Base-by-base conservation (phyloP, 2,113 vertebrate species). In the Neotoma lepida region DNA sequence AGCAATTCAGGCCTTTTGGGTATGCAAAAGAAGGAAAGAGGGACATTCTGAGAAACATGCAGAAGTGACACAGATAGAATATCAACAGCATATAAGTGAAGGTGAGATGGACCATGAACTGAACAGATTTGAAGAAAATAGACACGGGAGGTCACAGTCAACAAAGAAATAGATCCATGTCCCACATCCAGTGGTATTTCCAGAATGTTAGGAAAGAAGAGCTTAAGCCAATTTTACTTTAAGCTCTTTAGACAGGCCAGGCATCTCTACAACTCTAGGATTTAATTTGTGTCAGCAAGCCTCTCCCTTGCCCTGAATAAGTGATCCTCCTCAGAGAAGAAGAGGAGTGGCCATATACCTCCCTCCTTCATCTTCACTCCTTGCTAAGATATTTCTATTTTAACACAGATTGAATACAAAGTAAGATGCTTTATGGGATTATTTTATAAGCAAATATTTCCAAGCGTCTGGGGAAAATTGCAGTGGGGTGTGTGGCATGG, bases 311-410 rank as follows among this genome's bases (percentile, higher is more conserved):
- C 6, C 28, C 56, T 85, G 12, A 22, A 26, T 28, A 3, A 70
- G 35, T n/a, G 35, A 61, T 22, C 1, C 20, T 51, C 33, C 51
- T 22, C 6, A 13, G 70, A 12, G 9, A 66, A 70, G 17, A 20
- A 61, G 24, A 10, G 1, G 35, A 28, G 26, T 4, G 24, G 39
- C 82, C 6, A 51, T 0, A 3, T 0, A 4, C 8, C 20, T 49
- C 1, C 33, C 6, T 54, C 61, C 4, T 14, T 5, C 4, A 17
- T 54, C 39, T 80, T 22, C 18, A 82, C 5, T 89, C 51, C 24
- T 85, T 89, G 28, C 9, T 91, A 30, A 86, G 17, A 51, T 78
- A 44, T 74, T 92, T 89, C 14, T 76, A 54, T 77, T 88, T 93
- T 64, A 77, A 56, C 1, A 28, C 2, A 77, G 41, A 56, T 49